Evolutionary conservation across 1,140 invertebrate genomes (phyloP).

Genomic region (Drosophila pallidifrons): DNA sequence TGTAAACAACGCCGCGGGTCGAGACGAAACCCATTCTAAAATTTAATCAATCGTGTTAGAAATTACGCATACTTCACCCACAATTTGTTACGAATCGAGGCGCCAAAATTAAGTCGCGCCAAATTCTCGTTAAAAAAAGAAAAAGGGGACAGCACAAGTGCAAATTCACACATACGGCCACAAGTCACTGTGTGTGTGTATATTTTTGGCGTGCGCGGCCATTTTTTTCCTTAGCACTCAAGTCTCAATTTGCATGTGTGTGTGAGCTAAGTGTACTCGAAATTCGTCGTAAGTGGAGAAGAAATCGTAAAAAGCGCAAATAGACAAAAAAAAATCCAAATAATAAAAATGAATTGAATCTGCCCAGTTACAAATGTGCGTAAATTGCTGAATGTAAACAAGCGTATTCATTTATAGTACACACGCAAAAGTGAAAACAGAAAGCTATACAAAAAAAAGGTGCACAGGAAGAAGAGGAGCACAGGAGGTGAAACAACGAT

Average conservation of each 20-base stretch:
- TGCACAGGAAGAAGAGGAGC: conserved; percentile 7
- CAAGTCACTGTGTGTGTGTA: conserved; percentile 48
- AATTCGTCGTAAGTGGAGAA: conserved; percentile 56
- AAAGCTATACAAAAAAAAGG: conserved; percentile 14
- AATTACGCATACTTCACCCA: conserved; percentile 21
- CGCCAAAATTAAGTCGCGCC: conserved; percentile 49
- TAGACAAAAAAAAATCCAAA: conserved; percentile 30
- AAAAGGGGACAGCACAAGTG: conserved; percentile 65
- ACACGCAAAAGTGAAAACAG: conserved; percentile 27
- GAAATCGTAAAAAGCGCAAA: conserved; percentile 54
- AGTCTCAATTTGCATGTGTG: conserved; percentile 39
- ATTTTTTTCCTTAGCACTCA: conserved; percentile 71
- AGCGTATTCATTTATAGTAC: not conserved
- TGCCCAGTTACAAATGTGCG: not conserved
- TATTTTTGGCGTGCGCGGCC: conserved; percentile 82
- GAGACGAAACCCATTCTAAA: conserved; percentile 27
- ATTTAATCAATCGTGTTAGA: conserved; percentile 40
- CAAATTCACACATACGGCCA: conserved; percentile 58
- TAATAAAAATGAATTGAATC: conserved; percentile 13
- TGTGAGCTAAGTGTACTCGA: conserved; percentile 52
- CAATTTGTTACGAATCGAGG: conserved; percentile 54
- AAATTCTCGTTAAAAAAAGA: conserved; percentile 56
- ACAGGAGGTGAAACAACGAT: conserved; percentile 18
- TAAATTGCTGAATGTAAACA: conserved; percentile 30
- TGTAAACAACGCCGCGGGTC: conserved; percentile 45